A percentile compares a stretch with the other conserved stretches of the same genome.
Conservation (phyloP, 2,797 vertebrate genomes). For the Diglossa cyanea region DNA sequence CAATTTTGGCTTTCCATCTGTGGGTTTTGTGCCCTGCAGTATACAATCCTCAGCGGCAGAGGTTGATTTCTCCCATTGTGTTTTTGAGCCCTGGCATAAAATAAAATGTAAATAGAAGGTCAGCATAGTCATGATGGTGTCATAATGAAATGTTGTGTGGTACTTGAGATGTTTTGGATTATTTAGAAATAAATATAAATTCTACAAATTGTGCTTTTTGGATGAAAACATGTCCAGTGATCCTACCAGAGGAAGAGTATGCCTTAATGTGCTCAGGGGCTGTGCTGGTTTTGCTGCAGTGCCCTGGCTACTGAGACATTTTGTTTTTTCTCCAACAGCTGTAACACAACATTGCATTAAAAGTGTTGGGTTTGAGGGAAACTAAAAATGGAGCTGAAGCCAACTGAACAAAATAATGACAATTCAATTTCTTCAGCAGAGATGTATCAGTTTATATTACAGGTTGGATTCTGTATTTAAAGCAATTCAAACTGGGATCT, state of each 20-base stretch:
- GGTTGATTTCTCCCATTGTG: neutral
- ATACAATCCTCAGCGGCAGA: neutral
- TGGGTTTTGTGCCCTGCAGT: neutral
- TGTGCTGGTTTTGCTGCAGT: neutral
- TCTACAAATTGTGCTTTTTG: neutral
- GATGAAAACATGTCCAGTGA: neutral
- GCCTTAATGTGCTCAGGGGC: neutral
- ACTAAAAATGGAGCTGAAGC: neutral
- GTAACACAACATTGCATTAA: neutral
- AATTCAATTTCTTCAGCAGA: neutral
- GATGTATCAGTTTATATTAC: neutral
- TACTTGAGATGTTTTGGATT: neutral
- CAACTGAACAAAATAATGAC: neutral
- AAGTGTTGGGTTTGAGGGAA: neutral
- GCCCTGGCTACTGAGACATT: neutral
- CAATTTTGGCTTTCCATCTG: neutral
- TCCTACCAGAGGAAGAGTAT: neutral
- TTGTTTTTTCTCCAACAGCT: neutral
- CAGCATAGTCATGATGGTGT: neutral
- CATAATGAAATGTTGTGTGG: neutral
- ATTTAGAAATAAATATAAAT: neutral
- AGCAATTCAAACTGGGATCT: neutral
- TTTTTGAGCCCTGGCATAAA: neutral
- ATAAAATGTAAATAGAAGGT: neutral
- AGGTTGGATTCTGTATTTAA: neutral